A percentile compares a stretch with the other conserved stretches of the same genome.
Evolutionary conservation across 2,888 invertebrate genomes (phyloP).

Genomic region (Rhorus exstirpatorius): DNA sequence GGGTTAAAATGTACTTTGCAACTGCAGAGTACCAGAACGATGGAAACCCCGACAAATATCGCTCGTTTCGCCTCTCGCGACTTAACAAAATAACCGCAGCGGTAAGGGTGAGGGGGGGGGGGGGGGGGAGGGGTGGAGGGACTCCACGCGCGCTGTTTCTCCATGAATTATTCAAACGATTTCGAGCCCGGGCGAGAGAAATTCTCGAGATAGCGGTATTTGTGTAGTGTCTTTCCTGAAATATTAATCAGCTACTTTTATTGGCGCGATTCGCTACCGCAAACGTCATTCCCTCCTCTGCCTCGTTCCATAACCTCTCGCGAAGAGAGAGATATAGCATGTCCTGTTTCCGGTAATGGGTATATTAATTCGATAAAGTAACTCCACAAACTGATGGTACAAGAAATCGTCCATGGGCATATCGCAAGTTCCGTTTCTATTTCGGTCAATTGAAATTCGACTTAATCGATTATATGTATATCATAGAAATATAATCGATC

Average conservation of each 20-base stretch:
- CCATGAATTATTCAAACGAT: constrained; percentile 66
- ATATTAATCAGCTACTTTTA: constrained; percentile 69
- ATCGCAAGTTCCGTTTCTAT: neutral
- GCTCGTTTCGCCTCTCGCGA: constrained; percentile 50
- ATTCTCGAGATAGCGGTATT: constrained; percentile 54
- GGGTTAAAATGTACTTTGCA: neutral
- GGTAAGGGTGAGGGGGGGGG: constrained; percentile 8
- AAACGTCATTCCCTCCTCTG: constrained; percentile 17
- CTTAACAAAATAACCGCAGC: constrained; percentile 61
- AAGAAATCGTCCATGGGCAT: constrained; percentile 24
- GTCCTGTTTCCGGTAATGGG: constrained; percentile 28
- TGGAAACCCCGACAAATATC: constrained; percentile 62
- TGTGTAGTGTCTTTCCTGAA: constrained; percentile 59
- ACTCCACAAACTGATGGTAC: constrained; percentile 31
- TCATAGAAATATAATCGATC: no score
- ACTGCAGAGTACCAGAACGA: neutral
- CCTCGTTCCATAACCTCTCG: neutral
- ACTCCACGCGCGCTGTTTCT: constrained; percentile 30
- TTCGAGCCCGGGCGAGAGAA: constrained; percentile 41
- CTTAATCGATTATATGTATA: no score
- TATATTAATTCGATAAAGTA: constrained; percentile 64
- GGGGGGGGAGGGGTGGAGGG: constrained; percentile 15
- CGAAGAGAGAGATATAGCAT: neutral
- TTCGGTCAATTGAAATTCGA: no score
- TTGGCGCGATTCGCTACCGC: constrained; percentile 66